Conservation (phyloP, 2,888 invertebrate genomes). For the Caenorhabditis macrosperma region DNA sequence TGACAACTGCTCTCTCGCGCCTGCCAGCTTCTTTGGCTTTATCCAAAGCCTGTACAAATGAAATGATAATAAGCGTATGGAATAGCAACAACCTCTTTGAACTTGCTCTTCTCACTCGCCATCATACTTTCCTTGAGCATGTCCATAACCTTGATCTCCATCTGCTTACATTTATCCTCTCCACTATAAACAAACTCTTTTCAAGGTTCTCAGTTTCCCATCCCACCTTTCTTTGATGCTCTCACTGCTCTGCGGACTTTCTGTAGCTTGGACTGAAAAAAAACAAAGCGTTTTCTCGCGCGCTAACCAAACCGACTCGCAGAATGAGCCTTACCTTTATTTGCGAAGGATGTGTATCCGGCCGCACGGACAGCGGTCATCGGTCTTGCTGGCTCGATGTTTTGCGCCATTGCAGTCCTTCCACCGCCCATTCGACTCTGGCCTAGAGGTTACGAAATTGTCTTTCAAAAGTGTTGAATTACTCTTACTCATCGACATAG, state of each 20-base stretch:
- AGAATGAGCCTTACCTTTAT: conserved; percentile 68
- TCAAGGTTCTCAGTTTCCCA: conserved; percentile 47
- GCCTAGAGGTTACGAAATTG: conserved; percentile 7
- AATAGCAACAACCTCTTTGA: conserved; percentile 53
- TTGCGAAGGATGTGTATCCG: conserved; percentile 89
- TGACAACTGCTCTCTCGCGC: conserved; percentile 90
- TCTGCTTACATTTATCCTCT: conserved; percentile 91
- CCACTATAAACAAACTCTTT: conserved; percentile 86
- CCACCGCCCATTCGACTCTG: conserved; percentile 54
- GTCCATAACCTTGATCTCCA: conserved; percentile 91
- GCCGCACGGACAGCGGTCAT: conserved; percentile 97
- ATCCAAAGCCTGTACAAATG: conserved; percentile 85
- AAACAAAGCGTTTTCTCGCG: conserved; percentile 13
- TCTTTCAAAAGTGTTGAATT: conserved; percentile 2
- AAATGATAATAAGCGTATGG: too few relatives aligned
- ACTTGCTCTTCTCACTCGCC: conserved; percentile 84
- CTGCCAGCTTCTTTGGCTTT: conserved; percentile 97
- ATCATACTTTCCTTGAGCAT: conserved; percentile 92
- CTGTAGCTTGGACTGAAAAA: conserved; percentile 64
- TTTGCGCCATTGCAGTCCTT: conserved; percentile 70
- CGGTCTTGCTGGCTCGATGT: conserved; percentile 84
- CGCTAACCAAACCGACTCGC: not conserved
- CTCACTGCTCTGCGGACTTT: conserved; percentile 31
- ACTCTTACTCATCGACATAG: conserved; percentile 26
- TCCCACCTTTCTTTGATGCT: conserved; percentile 16